A percentile compares a stretch with the other conserved stretches of the same genome.
These are phyloP conservation scores for Neodiprion virginianus DNA, from an alignment of 1,140 invertebrate genomes.

Conservation along the genomic window DNA sequence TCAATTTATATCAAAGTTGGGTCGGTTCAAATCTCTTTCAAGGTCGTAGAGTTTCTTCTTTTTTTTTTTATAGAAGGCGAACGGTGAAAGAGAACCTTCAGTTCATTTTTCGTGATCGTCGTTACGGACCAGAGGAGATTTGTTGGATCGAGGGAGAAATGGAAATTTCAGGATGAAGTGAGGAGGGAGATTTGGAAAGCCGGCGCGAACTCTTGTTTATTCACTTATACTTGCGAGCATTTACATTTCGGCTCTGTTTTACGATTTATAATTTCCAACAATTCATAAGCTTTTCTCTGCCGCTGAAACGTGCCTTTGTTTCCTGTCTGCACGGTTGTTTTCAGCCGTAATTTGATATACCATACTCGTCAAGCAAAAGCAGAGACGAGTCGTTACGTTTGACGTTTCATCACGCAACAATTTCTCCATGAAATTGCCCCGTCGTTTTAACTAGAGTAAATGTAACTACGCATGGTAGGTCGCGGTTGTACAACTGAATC, in stretches of 20 bases:
- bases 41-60: too few relatives aligned
- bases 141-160: neutral
- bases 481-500: too few relatives aligned
- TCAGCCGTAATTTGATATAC: neutral
- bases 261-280: neutral
- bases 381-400: neutral
- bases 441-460: neutral
- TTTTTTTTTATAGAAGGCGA: too few relatives aligned
- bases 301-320: neutral
- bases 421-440: neutral
- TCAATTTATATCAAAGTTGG: too few relatives aligned
- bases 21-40: too few relatives aligned
- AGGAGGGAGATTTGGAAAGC: neutral
- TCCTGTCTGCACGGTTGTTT: neutral
- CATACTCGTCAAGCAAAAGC: neutral
- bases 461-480: too few relatives aligned
- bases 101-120: conserved; percentile 3
- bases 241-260: neutral
- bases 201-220: neutral
- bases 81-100: neutral
- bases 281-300: neutral
- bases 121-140: neutral
- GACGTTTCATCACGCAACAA: neutral
- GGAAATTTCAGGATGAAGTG: neutral
- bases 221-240: neutral